Percentiles rank a stretch among this genome's conserved stretches.
Conservation (phyloP, 2,797 vertebrate genomes). For the Pelodytes ibericus region DNA sequence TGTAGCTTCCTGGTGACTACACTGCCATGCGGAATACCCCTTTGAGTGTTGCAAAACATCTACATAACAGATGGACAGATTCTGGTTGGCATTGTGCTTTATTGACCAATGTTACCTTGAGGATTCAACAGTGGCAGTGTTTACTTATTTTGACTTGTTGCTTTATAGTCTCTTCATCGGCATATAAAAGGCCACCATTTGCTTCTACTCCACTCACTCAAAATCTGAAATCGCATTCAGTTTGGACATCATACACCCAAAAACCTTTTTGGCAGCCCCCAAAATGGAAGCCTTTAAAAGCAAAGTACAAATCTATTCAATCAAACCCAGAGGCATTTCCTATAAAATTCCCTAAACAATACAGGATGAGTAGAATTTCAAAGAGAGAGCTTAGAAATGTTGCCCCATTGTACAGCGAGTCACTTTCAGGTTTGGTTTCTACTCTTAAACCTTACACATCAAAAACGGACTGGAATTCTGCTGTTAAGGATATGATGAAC, state of each 20-base stretch:
- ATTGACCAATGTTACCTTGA: neutral
- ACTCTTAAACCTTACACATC: too few relatives aligned
- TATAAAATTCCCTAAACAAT: neutral
- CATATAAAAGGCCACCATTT: neutral
- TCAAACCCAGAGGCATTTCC: neutral
- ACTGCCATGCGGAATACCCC: constrained; percentile 8
- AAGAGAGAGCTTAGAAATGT: neutral
- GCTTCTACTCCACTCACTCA: neutral
- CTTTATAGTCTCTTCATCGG: neutral
- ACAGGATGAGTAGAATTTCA: neutral
- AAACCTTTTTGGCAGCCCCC: neutral
- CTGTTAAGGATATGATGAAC: neutral
- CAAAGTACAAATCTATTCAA: neutral
- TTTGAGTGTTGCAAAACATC: neutral
- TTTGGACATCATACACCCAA: neutral
- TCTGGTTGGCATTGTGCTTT: neutral
- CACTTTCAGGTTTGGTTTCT: neutral
- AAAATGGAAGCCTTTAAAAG: neutral
- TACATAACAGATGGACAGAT: neutral
- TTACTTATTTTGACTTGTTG: constrained; percentile 2
- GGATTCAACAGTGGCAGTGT: neutral
- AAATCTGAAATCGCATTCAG: neutral
- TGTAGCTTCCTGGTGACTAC: neutral
- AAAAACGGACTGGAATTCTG: neutral
- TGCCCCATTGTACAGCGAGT: too few relatives aligned